Base-by-base conservation (phyloP, 2,888 invertebrate species). In the Agapetus fuscipes region DNA sequence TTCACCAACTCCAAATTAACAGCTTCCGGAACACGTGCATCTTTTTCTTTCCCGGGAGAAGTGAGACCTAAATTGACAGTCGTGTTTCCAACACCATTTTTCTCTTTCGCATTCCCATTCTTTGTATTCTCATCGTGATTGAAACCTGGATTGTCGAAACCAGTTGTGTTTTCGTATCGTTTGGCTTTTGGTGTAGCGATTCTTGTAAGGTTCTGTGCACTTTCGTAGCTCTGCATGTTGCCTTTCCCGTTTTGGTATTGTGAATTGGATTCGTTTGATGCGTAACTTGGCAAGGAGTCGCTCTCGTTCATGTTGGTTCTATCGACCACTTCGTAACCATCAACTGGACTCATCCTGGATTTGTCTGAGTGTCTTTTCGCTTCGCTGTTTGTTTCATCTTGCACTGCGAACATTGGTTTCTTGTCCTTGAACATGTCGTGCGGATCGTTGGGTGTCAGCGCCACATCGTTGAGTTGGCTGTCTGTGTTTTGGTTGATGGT, bases 1-100 rank as follows among this genome's bases (percentile, higher is more conserved):
- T 84, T 84, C 46, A 85, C 81, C 53, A 86, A 68, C 58, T 86
- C 86, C 52, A 85, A 62, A 59, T 85, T 86, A 45, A 85, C 84
- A 24, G 85, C 84, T 68, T 85, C 85, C 39, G 60, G 52, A 54
- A 58, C 53, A 20, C 37, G 32, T 27, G 36, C 34, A 9, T 47
- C 41, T 3, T 40, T 14, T n/a, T 20, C 28, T 32, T 55, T 54
- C 5, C 46, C 54, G n/a, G 56, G 54, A 3, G 57, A 55, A 13
- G 51, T 51, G 13, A 56, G 45, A 12, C 54, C 56, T 25, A 56
- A 42, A 10, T 51, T 48, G n/a, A 51, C 37, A n/a, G 54, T 50
- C 11, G 52, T 50, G 41, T 57, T 57, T 34, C 57, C 48, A 30
- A 56, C 58, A 3, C 59, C 60, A 44, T 59, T 52, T 32, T 48